phyloP scores from a whole-genome alignment of 1,140 invertebrate genomes.

The Eurosta solidaginis region DNA sequence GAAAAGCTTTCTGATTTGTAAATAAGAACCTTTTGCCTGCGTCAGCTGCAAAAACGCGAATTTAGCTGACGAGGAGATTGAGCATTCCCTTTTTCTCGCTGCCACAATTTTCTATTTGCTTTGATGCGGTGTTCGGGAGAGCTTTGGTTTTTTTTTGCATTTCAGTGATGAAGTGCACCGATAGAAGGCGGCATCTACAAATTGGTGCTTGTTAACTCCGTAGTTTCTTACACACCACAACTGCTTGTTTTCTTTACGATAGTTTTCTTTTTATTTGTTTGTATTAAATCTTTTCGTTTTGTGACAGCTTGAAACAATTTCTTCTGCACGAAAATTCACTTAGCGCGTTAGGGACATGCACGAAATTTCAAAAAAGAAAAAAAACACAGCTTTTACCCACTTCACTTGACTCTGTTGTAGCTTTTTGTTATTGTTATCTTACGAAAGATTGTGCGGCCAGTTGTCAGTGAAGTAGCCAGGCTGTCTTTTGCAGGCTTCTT shows the following conservation, averaged over 20 bases:
- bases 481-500: constrained; percentile 1
- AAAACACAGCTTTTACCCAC: not conserved
- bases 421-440: not conserved
- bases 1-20: not conserved
- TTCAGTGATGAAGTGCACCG: not conserved
- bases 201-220: not conserved
- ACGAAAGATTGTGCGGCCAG: not conserved
- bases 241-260: not conserved
- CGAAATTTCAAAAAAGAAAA: not conserved
- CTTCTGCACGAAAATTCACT: constrained; percentile 10
- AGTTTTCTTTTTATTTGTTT: not conserved
- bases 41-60: not conserved
- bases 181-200: not conserved
- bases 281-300: not conserved
- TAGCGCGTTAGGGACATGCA: not conserved
- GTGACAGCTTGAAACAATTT: not conserved
- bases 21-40: not conserved
- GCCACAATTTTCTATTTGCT: not conserved
- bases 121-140: not conserved
- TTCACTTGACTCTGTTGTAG: not conserved
- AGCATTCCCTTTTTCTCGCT: not conserved
- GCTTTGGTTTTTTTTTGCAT: not conserved
- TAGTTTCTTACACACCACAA: not conserved
- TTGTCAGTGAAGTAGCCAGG: not conserved
- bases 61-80: not conserved